A percentile compares a stretch with the other conserved stretches of the same genome.
phyloP scores from a whole-genome alignment of 2,888 invertebrate genomes.

The Drosophila borborema region DNA sequence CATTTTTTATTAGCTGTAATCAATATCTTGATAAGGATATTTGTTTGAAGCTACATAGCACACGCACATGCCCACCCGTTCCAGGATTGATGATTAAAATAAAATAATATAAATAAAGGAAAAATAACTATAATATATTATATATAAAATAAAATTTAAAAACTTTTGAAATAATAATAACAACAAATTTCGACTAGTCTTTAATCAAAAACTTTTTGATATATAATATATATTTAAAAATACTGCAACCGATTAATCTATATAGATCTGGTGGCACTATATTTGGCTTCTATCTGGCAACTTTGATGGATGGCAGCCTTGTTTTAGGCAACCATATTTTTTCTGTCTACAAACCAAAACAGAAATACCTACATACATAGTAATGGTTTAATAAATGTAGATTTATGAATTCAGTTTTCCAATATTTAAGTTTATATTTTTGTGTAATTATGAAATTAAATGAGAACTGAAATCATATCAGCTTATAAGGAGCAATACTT shows the following conservation, averaged over 20 bases:
- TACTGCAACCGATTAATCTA: not conserved
- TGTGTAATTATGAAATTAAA: constrained; percentile 54
- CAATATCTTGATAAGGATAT: not conserved
- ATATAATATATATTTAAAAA: not conserved
- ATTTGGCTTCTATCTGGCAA: constrained; percentile 24
- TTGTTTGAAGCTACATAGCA: not conserved
- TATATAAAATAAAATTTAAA: not conserved
- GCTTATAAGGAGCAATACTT: constrained; percentile 42
- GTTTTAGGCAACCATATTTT: constrained; percentile 69
- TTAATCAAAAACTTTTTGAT: no score
- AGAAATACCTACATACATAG: constrained; percentile 42
- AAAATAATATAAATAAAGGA: not conserved
- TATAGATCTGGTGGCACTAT: constrained; percentile 11
- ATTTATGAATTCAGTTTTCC: constrained; percentile 35
- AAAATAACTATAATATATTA: not conserved
- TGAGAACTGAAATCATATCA: constrained; percentile 41
- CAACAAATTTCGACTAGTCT: not conserved
- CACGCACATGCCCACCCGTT: not conserved
- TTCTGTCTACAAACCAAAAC: constrained; percentile 70
- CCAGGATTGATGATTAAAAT: not conserved
- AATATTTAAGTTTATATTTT: constrained; percentile 47
- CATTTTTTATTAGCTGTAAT: not conserved
- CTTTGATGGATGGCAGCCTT: constrained; percentile 37
- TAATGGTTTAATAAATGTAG: constrained; percentile 53
- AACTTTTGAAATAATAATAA: not conserved